phyloP scores from a whole-genome alignment of 2,888 invertebrate species.

The Hypena proboscidalis region DNA sequence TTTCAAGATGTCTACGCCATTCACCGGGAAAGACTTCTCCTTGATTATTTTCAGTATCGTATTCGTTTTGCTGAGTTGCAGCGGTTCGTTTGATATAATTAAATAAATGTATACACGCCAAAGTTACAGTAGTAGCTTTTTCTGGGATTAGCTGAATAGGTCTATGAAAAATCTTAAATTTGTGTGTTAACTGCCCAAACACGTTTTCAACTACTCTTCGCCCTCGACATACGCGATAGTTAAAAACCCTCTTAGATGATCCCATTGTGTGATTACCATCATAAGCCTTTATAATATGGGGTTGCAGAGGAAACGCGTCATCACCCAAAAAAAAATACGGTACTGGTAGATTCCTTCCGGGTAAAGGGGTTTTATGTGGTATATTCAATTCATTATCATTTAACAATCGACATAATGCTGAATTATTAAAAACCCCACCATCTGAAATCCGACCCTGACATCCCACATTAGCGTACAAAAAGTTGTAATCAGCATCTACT shows the following conservation, averaged over 20 bases:
- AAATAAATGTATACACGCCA: slow-evolving; percentile 28
- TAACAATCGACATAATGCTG: slow-evolving; percentile 29
- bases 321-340: slow-evolving; percentile 30
- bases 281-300: slow-evolving; percentile 36
- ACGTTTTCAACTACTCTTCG: slow-evolving; percentile 43
- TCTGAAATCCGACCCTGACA: slow-evolving; percentile 13
- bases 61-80: slow-evolving; percentile 23
- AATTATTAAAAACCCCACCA: slow-evolving; percentile 36
- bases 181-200: slow-evolving; percentile 34
- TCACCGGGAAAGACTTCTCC: slow-evolving; percentile 26
- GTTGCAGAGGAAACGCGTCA: slow-evolving; percentile 26
- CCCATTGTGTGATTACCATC: slow-evolving; percentile 35
- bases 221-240: slow-evolving; percentile 34
- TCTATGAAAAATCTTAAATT: slow-evolving; percentile 26
- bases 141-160: slow-evolving; percentile 26
- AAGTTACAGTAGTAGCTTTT: slow-evolving; percentile 24
- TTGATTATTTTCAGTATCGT: slow-evolving; percentile 34
- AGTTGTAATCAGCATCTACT: slow-evolving; percentile 61
- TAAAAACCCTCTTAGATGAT: slow-evolving; percentile 31
- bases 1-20: slow-evolving; percentile 18
- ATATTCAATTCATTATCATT: slow-evolving; percentile 31
- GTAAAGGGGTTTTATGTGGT: slow-evolving; percentile 31
- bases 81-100: slow-evolving; percentile 23
- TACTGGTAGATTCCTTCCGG: slow-evolving; percentile 27
- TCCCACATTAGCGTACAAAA: slow-evolving; percentile 44